These are phyloP conservation scores for Scaptomyza parva DNA, from an alignment of 2,888 invertebrate genomes.

Conservation along the genomic window DNA sequence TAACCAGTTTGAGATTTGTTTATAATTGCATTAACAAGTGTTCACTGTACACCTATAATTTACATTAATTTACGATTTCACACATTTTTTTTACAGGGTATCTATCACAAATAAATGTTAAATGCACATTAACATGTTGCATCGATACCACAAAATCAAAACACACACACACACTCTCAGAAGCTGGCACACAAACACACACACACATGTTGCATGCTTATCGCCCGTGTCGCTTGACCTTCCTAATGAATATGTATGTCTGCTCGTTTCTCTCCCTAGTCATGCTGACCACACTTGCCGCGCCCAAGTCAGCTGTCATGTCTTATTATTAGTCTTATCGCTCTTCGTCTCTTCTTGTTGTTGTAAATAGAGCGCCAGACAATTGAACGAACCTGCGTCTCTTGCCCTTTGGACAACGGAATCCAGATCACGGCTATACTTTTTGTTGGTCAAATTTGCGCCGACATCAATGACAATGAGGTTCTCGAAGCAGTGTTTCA, in stretches of 20 bases:
- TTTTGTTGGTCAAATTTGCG: slow-evolving; percentile 97
- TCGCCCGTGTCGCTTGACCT: slow-evolving; percentile 58
- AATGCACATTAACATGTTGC: background rate
- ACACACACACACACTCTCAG: slow-evolving; percentile 20
- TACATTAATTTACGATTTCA: background rate
- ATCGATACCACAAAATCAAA: slow-evolving; percentile 18
- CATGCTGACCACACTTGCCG: slow-evolving; percentile 54
- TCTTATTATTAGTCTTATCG: slow-evolving; percentile 57
- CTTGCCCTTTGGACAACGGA: slow-evolving; percentile 95
- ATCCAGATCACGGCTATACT: slow-evolving; percentile 96
- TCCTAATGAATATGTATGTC: slow-evolving; percentile 32
- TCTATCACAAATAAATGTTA: background rate
- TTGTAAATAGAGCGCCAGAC: slow-evolving; percentile 33
- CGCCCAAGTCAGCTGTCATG: slow-evolving; percentile 59
- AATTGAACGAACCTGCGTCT: slow-evolving; percentile 90
- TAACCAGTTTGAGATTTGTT: too few species aligned
- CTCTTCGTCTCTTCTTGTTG: slow-evolving; percentile 29
- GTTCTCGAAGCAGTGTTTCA: slow-evolving; percentile 95
- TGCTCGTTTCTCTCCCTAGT: slow-evolving; percentile 3
- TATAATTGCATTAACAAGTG: background rate
- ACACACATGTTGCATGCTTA: slow-evolving; percentile 50
- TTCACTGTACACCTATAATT: background rate
- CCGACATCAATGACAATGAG: slow-evolving; percentile 96
- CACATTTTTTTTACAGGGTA: slow-evolving; percentile 1
- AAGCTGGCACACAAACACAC: slow-evolving; percentile 35